Conservation (phyloP, 2,797 vertebrate genomes). For the Australoheros facetus region DNA sequence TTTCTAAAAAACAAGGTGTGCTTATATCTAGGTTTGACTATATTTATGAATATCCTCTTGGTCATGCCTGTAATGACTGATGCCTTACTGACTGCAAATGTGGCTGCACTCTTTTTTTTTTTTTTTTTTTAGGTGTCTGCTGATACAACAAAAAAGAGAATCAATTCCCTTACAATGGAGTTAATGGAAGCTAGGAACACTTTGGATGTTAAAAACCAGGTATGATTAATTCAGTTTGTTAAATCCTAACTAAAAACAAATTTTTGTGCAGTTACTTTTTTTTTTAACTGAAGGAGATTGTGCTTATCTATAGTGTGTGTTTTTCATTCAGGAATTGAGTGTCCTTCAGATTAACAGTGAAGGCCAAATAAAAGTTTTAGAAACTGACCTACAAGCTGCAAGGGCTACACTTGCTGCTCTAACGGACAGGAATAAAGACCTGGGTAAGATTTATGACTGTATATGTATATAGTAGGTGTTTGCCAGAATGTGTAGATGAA, state of each 20-base stretch:
- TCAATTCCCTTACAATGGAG: conserved; percentile 88
- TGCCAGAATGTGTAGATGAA: background rate
- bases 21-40: background rate
- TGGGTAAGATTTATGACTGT: conserved; percentile 69
- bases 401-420: conserved; percentile 66
- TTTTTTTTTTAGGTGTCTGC: conserved; percentile 84
- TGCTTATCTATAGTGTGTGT: background rate
- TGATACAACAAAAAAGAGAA: conserved; percentile 89
- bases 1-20: conserved; percentile 93
- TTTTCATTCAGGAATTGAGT: conserved; percentile 75
- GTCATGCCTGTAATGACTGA: background rate
- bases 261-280: background rate
- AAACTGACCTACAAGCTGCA: conserved; percentile 75
- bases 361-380: conserved; percentile 74
- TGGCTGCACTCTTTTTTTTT: background rate
- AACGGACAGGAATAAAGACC: conserved; percentile 77
- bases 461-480: background rate
- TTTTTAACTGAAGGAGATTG: background rate
- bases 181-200: conserved; percentile 89
- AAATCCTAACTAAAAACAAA: background rate
- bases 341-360: conserved; percentile 78
- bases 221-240: conserved; percentile 39
- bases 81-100: background rate
- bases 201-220: conserved; percentile 88
- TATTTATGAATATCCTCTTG: accelerated